Base-by-base conservation (phyloP, 2,797 vertebrate genomes). In the Phoeniculus purpureus region DNA sequence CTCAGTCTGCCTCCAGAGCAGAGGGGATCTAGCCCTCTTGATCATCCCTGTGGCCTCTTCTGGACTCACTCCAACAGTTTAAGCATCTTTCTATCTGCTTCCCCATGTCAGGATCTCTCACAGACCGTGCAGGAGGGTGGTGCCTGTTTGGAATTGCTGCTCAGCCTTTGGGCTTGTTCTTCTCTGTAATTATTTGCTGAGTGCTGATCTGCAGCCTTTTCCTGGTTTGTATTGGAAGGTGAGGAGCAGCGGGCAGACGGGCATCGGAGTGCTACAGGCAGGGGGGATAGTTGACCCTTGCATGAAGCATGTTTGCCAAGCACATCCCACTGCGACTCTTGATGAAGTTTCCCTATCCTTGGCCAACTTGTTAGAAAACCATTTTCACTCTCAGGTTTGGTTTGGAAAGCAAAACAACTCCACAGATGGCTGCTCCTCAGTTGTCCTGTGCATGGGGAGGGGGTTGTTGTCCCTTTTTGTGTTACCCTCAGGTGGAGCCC, bases 341-440 rank as follows among this genome's bases (percentile, higher is more conserved):
- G 32, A 88, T 85, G 84, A 89, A 93, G 45, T 82, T 82, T 82
- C 70, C 73, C 65, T 89, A 90, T 66, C 51, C 60, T 87, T 94
- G 88, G 84, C 85, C 77, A 37, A 15, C 62, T 75, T 0, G 2
- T 18, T 94, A 92, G 84, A 95, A 95, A 96, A 90, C n/a, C 47
- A 52, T 90, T 76, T 80, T 83, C 40, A 25, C n/a, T 96, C 32
- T 1, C 43, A 43, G 7, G 55, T 74, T 90, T 62, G 47, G 15
- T 94, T 93, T 95, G 88, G 86, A 92, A 91, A 83, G 72, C 88
- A 88, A 56, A 81, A 80, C 22, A 2, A 86, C 77, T 65, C 55
- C 84, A 31, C 68, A 90, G 90, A 85, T 90, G 92, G 86, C 81
- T 87, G 88, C 52, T 91, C 48, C 88, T 91, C 70, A 80, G 47